These are phyloP conservation scores for Limonius californicus DNA, from an alignment of 1,140 invertebrate genomes.

Conservation along the genomic window DNA sequence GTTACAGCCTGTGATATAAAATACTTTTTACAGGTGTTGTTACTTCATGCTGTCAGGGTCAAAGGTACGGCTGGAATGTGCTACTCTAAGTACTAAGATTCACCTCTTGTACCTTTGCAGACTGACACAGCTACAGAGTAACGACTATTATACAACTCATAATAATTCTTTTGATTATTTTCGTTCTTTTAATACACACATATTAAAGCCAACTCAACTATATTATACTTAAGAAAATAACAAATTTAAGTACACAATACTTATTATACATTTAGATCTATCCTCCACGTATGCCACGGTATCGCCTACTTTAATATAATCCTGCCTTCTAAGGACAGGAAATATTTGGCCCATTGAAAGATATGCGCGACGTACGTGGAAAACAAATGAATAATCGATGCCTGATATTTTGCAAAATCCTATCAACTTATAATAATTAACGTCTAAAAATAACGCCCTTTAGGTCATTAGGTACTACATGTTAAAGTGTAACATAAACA, in stretches of 20 bases:
- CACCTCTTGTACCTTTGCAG: background rate
- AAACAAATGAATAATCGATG: conserved; percentile 1
- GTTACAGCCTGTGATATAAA: conserved; percentile 40
- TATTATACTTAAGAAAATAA: conserved; percentile 8
- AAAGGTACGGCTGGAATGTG: background rate
- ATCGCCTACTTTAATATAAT: conserved; percentile 4
- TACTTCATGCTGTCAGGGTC: conserved; percentile 1
- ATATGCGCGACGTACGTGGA: conserved; percentile 2
- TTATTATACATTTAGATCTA: conserved; percentile 4
- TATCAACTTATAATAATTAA: conserved; percentile 4
- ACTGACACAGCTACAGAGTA: conserved; percentile 2
- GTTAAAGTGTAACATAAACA: background rate
- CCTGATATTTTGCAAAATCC: background rate
- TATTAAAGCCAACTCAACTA: background rate
- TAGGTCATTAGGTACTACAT: conserved; percentile 1
- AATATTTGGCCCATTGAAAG: conserved; percentile 6
- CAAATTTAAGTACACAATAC: background rate
- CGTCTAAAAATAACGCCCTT: background rate
- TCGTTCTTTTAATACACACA: conserved; percentile 1
- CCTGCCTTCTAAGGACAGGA: background rate
- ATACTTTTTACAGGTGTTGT: conserved; percentile 21
- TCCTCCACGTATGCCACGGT: background rate
- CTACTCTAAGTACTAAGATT: background rate
- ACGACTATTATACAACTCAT: conserved; percentile 8
- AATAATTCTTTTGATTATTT: conserved; percentile 4